Evolutionary conservation across 2,797 vertebrate genomes (phyloP).

Genomic region (Silurus lanzhouensis): DNA sequence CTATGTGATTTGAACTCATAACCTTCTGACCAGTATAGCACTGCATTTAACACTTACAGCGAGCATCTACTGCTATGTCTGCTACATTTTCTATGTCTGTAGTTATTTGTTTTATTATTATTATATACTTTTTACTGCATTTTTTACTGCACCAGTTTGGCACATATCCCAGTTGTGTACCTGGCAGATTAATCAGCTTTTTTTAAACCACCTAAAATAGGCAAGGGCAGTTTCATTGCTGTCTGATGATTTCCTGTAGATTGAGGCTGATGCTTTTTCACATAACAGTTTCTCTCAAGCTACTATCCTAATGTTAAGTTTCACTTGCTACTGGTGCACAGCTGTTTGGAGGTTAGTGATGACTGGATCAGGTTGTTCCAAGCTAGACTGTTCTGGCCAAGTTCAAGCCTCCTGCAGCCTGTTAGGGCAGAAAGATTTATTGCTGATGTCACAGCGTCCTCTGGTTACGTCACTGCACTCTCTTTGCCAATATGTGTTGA

Average conservation of each 20-base stretch:
- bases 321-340: background rate
- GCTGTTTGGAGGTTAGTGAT: conserved; percentile 3
- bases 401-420: conserved; percentile 25
- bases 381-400: conserved; percentile 14
- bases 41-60: background rate
- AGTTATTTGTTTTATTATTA: background rate
- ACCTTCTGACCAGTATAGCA: background rate
- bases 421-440: conserved; percentile 31
- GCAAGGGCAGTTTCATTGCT: background rate
- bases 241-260: background rate
- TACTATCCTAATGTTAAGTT: conserved; percentile 1
- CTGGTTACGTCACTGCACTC: conserved; percentile 25
- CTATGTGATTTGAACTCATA: background rate
- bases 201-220: background rate
- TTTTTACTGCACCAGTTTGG: background rate
- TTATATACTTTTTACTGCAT: background rate
- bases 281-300: background rate
- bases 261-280: background rate
- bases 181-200: background rate
- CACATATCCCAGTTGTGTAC: background rate
- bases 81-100: background rate
- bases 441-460: conserved; percentile 21
- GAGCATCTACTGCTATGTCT: background rate
- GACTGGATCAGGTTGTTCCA: conserved; percentile 26
- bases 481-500: conserved; percentile 31